These are phyloP conservation scores for Mirza zaza DNA, from an alignment of 2,113 vertebrate species.

Conservation along the genomic window DNA sequence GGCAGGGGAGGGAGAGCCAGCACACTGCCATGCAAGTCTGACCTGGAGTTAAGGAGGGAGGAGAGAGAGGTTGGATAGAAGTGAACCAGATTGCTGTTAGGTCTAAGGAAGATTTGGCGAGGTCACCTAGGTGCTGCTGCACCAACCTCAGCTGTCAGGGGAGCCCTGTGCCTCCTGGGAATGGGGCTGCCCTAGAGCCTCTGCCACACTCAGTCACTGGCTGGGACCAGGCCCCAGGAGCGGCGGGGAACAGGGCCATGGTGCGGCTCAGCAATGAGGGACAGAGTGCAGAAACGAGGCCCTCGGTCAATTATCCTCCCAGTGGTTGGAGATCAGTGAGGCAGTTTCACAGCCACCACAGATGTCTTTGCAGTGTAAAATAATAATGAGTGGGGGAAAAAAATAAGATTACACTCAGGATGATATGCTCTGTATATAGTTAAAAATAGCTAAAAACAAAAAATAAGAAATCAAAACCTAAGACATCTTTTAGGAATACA, in stretches of 20 bases:
- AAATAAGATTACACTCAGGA: background rate
- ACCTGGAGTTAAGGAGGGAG: background rate
- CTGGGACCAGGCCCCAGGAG: background rate
- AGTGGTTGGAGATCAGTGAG: background rate
- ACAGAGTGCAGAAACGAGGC: background rate
- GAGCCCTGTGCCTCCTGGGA: background rate
- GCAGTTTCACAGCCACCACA: background rate
- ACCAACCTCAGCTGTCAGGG: background rate
- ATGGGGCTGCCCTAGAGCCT: background rate
- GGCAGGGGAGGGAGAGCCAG: background rate
- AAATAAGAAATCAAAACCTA: background rate
- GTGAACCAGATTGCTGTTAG: background rate
- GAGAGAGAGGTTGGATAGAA: background rate
- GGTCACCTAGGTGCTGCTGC: background rate
- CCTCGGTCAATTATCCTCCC: background rate
- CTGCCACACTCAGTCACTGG: background rate
- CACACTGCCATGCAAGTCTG: accelerated
- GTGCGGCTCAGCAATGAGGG: background rate
- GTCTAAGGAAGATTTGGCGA: background rate
- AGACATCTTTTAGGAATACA: background rate
- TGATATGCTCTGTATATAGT: background rate
- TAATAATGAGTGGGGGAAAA: background rate
- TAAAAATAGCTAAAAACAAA: background rate
- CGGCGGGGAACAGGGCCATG: background rate
- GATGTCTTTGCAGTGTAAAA: background rate